A percentile compares a stretch with the other conserved stretches of the same genome.
These are phyloP conservation scores for Manacus vitellinus DNA, from an alignment of 2,113 vertebrate species.

Conservation along the genomic window DNA sequence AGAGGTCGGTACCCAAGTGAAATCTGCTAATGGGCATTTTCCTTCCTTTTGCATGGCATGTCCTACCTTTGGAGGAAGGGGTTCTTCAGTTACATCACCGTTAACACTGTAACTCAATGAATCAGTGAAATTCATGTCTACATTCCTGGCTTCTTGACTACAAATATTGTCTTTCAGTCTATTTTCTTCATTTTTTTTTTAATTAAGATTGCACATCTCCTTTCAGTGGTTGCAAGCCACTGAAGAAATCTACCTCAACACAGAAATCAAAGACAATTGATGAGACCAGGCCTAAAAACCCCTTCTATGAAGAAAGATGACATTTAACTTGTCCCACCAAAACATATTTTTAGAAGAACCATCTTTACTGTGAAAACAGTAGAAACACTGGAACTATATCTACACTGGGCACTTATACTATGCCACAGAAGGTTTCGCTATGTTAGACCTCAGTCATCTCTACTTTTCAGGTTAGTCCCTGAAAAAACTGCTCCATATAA, in stretches of 20 bases:
- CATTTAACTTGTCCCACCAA: neutral
- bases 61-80: neutral
- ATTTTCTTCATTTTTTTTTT: neutral
- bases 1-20: neutral
- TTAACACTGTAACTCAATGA: neutral
- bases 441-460: neutral
- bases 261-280: neutral
- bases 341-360: neutral
- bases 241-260: neutral
- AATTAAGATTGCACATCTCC: neutral
- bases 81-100: neutral
- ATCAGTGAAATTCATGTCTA: neutral
- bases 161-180: neutral
- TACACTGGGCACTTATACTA: neutral
- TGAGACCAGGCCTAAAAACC: neutral
- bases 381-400: neutral
- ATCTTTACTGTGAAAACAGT: neutral
- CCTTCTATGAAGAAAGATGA: neutral
- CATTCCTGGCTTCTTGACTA: neutral
- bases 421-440: neutral
- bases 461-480: neutral
- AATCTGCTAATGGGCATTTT: neutral
- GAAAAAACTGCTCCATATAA: neutral
- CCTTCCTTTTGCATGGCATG: rapidly evolving
- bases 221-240: neutral